Percentiles rank a stretch among this genome's conserved stretches.
Conservation (phyloP, 2,888 invertebrate genomes). For the Agelastica alni region DNA sequence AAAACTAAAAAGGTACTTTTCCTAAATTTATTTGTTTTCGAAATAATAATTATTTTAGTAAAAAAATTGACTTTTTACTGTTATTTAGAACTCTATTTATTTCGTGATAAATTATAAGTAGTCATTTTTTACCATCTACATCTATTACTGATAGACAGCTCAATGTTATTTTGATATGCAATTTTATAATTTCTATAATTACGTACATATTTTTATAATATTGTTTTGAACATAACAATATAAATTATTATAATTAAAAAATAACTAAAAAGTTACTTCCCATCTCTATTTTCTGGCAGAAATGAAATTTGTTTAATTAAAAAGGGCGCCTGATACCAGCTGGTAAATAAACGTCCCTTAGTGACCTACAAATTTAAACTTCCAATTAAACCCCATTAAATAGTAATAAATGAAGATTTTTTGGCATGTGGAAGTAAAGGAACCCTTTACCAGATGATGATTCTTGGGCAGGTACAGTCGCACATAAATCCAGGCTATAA, state of each 20-base stretch:
- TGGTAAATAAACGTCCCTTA: constrained; percentile 31
- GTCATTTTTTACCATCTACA: too few relatives aligned
- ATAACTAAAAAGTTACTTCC: background rate
- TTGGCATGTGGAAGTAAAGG: constrained; percentile 32
- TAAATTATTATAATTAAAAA: background rate
- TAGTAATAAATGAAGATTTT: constrained; percentile 43
- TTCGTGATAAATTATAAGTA: too few relatives aligned
- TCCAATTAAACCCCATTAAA: constrained; percentile 45
- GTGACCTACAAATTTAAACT: constrained; percentile 32
- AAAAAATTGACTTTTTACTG: background rate
- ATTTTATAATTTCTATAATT: background rate
- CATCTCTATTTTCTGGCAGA: too few relatives aligned
- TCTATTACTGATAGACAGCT: too few relatives aligned
- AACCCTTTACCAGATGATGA: constrained; percentile 43
- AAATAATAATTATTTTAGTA: too few relatives aligned
- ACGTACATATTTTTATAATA: background rate
- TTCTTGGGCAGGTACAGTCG: constrained; percentile 1
- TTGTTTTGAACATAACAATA: too few relatives aligned
- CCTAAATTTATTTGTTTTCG: too few relatives aligned
- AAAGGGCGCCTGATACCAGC: constrained; percentile 30
- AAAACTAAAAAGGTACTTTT: too few relatives aligned
- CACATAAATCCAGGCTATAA: constrained; percentile 4
- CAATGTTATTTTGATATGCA: too few relatives aligned
- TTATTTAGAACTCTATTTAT: background rate
- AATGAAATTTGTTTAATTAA: constrained; percentile 25